Evolutionary conservation across 1,140 invertebrate species (phyloP).

Genomic region (Oedothorax gibbosus): DNA sequence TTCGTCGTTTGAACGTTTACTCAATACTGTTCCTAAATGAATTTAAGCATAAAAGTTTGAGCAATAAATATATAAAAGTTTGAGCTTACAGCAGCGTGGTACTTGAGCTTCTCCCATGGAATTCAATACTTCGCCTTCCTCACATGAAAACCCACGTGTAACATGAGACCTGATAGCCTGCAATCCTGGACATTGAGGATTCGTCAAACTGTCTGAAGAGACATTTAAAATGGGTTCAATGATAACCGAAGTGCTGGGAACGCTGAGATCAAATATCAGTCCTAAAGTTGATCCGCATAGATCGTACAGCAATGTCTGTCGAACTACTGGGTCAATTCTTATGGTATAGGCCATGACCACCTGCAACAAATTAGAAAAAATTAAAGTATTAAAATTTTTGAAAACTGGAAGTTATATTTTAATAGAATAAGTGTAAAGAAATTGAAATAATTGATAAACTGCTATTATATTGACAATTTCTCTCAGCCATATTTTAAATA

Average conservation of each 20-base stretch:
- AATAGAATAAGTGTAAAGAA: no score
- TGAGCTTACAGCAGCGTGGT: constrained; percentile 86
- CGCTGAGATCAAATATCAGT: constrained; percentile 92
- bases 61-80: neutral
- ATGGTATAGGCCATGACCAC: constrained; percentile 82
- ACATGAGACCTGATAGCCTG: constrained; percentile 87
- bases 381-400: no score
- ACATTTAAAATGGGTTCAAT: constrained; percentile 91
- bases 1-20: neutral
- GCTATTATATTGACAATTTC: no score
- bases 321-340: constrained; percentile 86
- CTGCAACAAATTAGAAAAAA: constrained; percentile 64
- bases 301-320: constrained; percentile 91
- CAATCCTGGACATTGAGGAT: constrained; percentile 90
- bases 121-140: constrained; percentile 91
- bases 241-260: constrained; percentile 90
- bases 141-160: constrained; percentile 90
- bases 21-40: neutral
- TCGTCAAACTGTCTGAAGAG: constrained; percentile 76
- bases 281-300: constrained; percentile 93
- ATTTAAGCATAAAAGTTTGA: neutral
- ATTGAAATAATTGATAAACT: no score
- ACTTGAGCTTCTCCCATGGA: constrained; percentile 72
- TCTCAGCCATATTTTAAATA: no score
- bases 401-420: no score